Evolutionary conservation across 2,113 vertebrate genomes (phyloP).

Genomic region (Oxyura jamaicensis): DNA sequence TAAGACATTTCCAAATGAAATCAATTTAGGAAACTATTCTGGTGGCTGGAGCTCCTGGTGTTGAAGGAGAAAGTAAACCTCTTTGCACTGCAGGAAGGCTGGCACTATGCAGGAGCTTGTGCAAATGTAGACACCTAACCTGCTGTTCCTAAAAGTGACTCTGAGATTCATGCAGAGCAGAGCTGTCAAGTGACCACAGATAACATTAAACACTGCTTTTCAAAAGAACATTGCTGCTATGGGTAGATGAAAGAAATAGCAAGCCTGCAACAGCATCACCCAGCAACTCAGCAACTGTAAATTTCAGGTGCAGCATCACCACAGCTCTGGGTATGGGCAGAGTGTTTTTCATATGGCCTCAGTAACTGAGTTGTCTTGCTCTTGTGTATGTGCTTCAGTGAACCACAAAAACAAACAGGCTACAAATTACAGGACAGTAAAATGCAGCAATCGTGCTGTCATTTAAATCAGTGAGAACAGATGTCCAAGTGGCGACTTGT

Average conservation of each 20-base stretch:
- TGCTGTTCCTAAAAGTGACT: constrained; percentile 5
- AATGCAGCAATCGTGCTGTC: neutral
- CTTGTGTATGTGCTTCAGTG: neutral
- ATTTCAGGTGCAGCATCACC: neutral
- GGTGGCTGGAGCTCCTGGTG: neutral
- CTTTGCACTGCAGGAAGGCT: neutral
- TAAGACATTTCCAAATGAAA: neutral
- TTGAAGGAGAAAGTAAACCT: neutral
- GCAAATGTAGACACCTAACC: neutral
- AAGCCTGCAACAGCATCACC: neutral
- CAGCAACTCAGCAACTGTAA: neutral
- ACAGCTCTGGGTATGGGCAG: neutral
- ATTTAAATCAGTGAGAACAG: neutral
- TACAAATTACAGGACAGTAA: neutral
- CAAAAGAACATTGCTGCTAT: neutral
- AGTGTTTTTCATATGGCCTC: neutral
- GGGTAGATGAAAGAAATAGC: neutral
- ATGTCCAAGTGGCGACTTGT: neutral
- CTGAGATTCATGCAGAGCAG: neutral
- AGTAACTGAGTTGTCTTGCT: neutral
- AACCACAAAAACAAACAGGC: neutral
- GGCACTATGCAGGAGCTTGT: neutral
- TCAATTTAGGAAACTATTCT: neutral
- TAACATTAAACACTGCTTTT: neutral
- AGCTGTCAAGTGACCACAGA: neutral